Conservation (phyloP, 2,888 invertebrate species). For the Neuroscelio doddi region DNA sequence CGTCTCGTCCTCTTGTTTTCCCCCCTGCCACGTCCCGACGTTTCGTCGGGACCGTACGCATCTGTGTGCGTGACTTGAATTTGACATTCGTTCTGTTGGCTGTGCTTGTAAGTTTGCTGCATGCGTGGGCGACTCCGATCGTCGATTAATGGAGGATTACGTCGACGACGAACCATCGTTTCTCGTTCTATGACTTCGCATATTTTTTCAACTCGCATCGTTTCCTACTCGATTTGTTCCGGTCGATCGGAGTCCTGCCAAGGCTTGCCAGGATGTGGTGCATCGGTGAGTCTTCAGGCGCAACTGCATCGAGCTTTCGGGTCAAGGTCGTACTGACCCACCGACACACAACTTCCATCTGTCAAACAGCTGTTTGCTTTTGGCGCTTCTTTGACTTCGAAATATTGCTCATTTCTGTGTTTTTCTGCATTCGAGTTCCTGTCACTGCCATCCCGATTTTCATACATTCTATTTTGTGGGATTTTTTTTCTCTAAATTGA, state of each 20-base stretch:
- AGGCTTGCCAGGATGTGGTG: constrained; percentile 61
- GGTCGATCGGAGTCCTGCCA: neutral
- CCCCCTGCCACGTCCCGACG: constrained; percentile 14
- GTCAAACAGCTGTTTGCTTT: constrained; percentile 70
- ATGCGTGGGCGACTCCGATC: constrained; percentile 51
- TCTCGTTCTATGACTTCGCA: constrained; percentile 61
- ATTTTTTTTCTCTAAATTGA: neutral
- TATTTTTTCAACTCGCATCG: constrained; percentile 45
- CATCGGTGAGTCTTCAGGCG: constrained; percentile 64
- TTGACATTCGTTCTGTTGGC: constrained; percentile 50
- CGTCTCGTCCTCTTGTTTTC: constrained; percentile 16
- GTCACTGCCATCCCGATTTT: neutral
- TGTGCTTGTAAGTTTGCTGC: constrained; percentile 12
- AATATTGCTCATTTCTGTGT: constrained; percentile 34
- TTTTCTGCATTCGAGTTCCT: constrained; percentile 1
- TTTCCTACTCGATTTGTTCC: constrained; percentile 4
- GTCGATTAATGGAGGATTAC: constrained; percentile 60
- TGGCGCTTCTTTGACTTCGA: constrained; percentile 11
- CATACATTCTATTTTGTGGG: neutral
- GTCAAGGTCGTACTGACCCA: constrained; percentile 67
- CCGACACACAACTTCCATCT: constrained; percentile 60
- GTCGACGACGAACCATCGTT: too few species aligned
- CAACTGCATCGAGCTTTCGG: constrained; percentile 62
- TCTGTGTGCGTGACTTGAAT: constrained; percentile 46
- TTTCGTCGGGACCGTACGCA: constrained; percentile 4